Evolutionary conservation across 2,113 vertebrate species (phyloP), one percentile per base, ranked within the genome.

Genomic region (Rutilus rutilus): DNA sequence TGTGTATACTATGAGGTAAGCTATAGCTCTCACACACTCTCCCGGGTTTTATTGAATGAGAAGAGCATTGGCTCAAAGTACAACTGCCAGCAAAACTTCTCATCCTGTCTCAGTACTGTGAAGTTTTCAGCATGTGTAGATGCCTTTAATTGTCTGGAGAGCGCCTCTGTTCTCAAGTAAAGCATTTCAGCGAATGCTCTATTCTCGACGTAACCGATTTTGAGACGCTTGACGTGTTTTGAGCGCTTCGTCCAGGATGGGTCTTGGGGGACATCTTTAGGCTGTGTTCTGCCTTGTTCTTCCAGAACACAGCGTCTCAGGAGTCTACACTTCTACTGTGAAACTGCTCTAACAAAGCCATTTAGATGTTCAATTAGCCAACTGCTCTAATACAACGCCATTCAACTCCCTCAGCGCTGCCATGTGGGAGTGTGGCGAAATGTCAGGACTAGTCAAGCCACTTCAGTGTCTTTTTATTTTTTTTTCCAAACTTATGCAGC

Each of bases 291-390:
- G 30, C 42, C 81, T 83, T 67, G 65, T 83, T 73, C 82, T 83
- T 83, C 39, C 23, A 83, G 50, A n/a, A 39, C 6, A 83, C 23
- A 21, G 21, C 0, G 23, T 78, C 88, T 84, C 88, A 33, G 6
- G 73, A 62, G 84, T 45, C 75, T 74, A 21, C 45, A 27, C 80
- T 57, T 86, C 65, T 45, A 12, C 45, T 54, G 60, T 14, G 54
- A 87, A 79, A 54, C 57, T 9, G 84, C 65, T 78, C 57, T 39
- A 50, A 88, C 88, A 82, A 89, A 89, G 74, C 74, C 79, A 77
- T 87, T 88, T 62, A 59, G 57, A 71, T 86, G 75, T 88, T 91
- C 78, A 88, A 87, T 87, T 88, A 87, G 67, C 79, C 87, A 85
- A 71, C 11, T 77, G 67, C 84, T 80, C 67, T 86, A 78, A 89